A percentile compares a stretch with the other conserved stretches of the same genome.
phyloP scores from a whole-genome alignment of 2,888 invertebrate genomes.

The Phaonia tiefii region DNA sequence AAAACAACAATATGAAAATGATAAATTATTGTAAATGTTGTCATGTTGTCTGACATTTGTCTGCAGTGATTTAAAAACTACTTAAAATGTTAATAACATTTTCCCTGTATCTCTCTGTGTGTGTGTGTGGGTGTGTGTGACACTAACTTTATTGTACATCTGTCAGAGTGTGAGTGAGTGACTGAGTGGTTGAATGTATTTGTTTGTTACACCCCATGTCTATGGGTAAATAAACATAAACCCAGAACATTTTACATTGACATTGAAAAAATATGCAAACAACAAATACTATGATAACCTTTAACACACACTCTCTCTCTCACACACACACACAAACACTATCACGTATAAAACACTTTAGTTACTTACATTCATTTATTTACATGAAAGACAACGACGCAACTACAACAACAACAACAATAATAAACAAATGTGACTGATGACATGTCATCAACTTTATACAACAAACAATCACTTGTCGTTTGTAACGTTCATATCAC shows the following conservation, averaged over 20 bases:
- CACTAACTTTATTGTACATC: constrained; percentile 43
- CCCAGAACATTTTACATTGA: constrained; percentile 64
- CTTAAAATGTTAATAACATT: constrained; percentile 75
- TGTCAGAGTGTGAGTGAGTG: constrained; percentile 22
- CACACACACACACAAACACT: neutral
- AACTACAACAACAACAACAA: constrained; percentile 20
- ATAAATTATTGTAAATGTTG: constrained; percentile 77
- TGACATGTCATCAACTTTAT: constrained; percentile 69
- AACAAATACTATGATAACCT: constrained; percentile 33
- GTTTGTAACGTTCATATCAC: constrained; percentile 15
- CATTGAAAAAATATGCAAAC: constrained; percentile 67
- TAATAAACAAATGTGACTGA: constrained; percentile 68
- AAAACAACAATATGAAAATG: constrained; percentile 56
- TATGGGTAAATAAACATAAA: constrained; percentile 58
- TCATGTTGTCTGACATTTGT: constrained; percentile 77
- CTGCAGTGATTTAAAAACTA: constrained; percentile 80
- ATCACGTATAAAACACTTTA: constrained; percentile 16
- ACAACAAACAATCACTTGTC: constrained; percentile 63
- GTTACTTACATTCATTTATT: constrained; percentile 65
- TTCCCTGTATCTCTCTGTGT: no score
- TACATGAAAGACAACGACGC: constrained; percentile 60
- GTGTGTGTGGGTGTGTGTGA: constrained; percentile 41
- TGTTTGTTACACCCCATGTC: constrained; percentile 45
- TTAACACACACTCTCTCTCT: constrained; percentile 31
- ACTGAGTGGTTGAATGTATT: neutral